phyloP scores from a whole-genome alignment of 2,113 vertebrate genomes.

The Bolborhynchus lineola region DNA sequence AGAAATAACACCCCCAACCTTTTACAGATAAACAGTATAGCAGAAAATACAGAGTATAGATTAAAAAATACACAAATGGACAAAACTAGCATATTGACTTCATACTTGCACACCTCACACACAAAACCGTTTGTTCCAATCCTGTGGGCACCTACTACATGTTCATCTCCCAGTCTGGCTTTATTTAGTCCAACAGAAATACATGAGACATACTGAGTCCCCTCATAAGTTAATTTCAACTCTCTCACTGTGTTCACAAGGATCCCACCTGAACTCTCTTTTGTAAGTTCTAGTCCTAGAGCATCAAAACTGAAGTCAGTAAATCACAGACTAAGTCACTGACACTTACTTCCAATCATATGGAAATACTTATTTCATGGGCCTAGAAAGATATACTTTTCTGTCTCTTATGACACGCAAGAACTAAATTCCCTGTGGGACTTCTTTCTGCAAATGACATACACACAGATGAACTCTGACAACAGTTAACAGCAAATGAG shows the following conservation, averaged over 20 bases:
- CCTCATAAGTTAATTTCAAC: neutral
- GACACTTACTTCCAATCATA: neutral
- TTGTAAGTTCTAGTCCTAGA: neutral
- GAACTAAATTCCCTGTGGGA: neutral
- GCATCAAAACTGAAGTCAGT: neutral
- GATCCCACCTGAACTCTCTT: neutral
- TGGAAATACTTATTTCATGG: neutral
- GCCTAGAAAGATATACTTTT: neutral
- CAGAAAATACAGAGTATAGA: neutral
- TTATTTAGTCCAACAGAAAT: neutral
- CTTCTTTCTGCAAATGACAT: neutral
- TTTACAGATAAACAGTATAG: neutral
- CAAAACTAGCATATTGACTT: neutral
- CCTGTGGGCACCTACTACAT: accelerated
- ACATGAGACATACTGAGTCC: neutral
- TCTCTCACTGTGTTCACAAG: neutral
- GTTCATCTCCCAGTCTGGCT: neutral
- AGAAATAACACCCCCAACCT: neutral
- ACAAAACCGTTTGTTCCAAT: neutral
- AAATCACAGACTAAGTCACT: neutral
- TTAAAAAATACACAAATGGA: neutral
- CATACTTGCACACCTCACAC: neutral
- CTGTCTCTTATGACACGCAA: neutral
- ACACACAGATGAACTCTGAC: neutral
- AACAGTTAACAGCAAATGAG: neutral